Evolutionary conservation across 2,888 invertebrate species (phyloP).

Genomic region (Geophilus truncorum): DNA sequence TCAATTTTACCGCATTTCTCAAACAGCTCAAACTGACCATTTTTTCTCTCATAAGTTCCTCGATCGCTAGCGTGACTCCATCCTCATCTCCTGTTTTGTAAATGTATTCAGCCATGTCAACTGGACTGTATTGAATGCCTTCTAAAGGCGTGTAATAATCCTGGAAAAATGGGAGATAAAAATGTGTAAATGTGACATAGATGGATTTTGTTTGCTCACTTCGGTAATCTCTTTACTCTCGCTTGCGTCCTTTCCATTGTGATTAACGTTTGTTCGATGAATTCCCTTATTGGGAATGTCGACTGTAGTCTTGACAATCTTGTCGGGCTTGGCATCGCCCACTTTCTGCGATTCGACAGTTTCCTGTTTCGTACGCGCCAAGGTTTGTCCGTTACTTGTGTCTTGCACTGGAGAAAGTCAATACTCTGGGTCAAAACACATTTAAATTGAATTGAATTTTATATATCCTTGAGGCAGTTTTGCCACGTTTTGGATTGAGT

Average conservation of each 20-base stretch:
- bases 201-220: not conserved
- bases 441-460: not conserved
- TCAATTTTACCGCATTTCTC: too few species aligned
- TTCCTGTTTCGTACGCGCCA: constrained; percentile 34
- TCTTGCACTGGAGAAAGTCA: constrained; percentile 33
- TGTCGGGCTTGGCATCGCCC: constrained; percentile 33
- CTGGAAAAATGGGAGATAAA: too few species aligned
- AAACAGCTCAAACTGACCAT: too few species aligned
- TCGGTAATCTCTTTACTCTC: constrained; percentile 13
- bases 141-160: constrained; percentile 38
- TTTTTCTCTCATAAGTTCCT: constrained; percentile 70
- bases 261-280: constrained; percentile 28
- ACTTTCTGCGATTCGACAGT: constrained; percentile 25
- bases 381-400: constrained; percentile 29
- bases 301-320: constrained; percentile 35
- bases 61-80: constrained; percentile 68
- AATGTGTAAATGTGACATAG: too few species aligned
- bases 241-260: not conserved
- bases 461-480: not conserved
- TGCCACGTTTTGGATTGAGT: not conserved
- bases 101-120: constrained; percentile 76
- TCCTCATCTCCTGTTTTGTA: constrained; percentile 77
- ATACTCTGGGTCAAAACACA: not conserved
- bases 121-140: constrained; percentile 59
- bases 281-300: constrained; percentile 37